These are phyloP conservation scores for Mesocentrotus franciscanus DNA, from an alignment of 53 echinoderm and acorn worm genomes.

Conservation along the genomic window DNA sequence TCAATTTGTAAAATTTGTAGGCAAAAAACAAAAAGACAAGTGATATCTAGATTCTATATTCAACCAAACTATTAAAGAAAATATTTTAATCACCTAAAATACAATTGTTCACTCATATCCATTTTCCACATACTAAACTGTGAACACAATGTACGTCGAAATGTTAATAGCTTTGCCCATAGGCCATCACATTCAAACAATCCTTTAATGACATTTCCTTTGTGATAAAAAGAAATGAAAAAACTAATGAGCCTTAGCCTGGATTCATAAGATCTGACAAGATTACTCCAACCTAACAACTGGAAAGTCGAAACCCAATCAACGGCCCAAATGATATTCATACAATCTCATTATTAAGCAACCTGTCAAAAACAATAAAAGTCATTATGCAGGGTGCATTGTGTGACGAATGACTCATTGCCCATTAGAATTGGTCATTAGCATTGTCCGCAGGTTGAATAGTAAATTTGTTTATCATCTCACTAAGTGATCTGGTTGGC, in stretches of 20 bases:
- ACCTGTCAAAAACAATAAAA: conserved; percentile 32
- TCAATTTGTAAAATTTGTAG: background rate
- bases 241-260: conserved; percentile 8
- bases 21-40: background rate
- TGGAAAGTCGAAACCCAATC: background rate
- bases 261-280: background rate
- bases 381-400: conserved; percentile 37
- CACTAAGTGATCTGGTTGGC: background rate
- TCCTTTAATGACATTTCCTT: background rate
- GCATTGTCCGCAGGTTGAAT: background rate
- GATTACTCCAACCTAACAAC: background rate
- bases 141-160: background rate
- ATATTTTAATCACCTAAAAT: background rate
- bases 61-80: background rate
- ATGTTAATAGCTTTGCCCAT: conserved; percentile 2
- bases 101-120: background rate
- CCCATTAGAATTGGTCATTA: conserved; percentile 6
- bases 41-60: background rate
- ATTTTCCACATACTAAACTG: background rate
- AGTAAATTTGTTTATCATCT: conserved; percentile 22
- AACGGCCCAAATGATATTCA: background rate
- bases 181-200: background rate
- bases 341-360: conserved; percentile 31
- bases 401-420: conserved; percentile 37
- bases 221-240: background rate